Base-by-base conservation (phyloP, 2,797 vertebrate genomes). In the Aulostomus chinensis region DNA sequence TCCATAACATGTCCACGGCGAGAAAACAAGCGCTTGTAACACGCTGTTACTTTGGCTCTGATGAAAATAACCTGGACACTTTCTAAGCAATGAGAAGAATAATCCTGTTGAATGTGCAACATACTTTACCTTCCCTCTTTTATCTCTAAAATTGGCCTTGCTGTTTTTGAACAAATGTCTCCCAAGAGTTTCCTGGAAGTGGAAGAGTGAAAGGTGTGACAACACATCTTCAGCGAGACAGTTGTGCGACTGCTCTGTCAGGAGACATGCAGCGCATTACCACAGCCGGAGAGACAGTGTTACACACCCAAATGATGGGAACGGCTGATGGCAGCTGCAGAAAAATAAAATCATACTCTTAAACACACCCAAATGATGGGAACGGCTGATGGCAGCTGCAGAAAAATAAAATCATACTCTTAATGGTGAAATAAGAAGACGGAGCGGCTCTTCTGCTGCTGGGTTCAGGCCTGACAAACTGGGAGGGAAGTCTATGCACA, bases 161-260 rank as follows among this genome's bases (percentile, higher is more conserved):
- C 30, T 43, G 63, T 46, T 64, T 64, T 30, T 36, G 36, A 54
- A 48, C 54, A 57, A 43, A 51, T 20, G 5, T 17, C 59, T 76
- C 52, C 34, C 32, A 39, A 37, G 49, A 63, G 53, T 58, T 55
- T 45, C 71, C 47, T 37, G 30, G 47, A 37, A 18, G n/a, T 7
- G 36, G 33, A 74, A 53, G 51, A 48, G 68, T 63, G 55, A 68
- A 78, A 71, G 58, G 56, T 56, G 68, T 57, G 59, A 65, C 39
- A 24, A 46, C 72, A 63, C 46, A 4, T 78, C 62, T 34, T 20
- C 30, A 46, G 56, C 26, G 56, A 66, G 58, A 24, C 48, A 20
- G 51, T 33, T 18, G 11, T 30, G 41, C 34, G 68, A 46, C 22
- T 58, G 51, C 59, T 60, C 61, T 62, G 54, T 60, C 46, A 42